These are phyloP conservation scores for Frieseomelitta varia DNA, from an alignment of 1,140 invertebrate species.

Conservation along the genomic window DNA sequence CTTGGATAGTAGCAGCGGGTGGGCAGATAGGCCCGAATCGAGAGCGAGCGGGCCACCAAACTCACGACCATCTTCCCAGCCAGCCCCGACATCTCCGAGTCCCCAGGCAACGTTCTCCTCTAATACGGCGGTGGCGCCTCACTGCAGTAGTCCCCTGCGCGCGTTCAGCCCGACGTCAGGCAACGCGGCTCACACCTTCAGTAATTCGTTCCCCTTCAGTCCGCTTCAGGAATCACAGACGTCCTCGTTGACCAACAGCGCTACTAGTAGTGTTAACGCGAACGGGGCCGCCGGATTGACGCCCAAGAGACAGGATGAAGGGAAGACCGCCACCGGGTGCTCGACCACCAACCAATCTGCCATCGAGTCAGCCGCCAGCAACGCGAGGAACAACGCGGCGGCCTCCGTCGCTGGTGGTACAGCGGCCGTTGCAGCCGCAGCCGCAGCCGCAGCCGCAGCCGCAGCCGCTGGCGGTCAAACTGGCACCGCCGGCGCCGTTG, in stretches of 20 bases:
- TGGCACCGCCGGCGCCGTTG: constrained; percentile 19
- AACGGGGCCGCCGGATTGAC: constrained; percentile 57
- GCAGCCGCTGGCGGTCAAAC: background rate
- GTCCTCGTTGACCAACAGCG: constrained; percentile 63
- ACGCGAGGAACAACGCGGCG: constrained; percentile 19
- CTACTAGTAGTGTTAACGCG: constrained; percentile 40
- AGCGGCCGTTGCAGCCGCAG: constrained; percentile 47
- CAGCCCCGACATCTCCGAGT: constrained; percentile 77
- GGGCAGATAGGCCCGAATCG: constrained; percentile 83
- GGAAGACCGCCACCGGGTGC: constrained; percentile 29
- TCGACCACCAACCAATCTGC: constrained; percentile 25
- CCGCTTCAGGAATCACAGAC: constrained; percentile 82
- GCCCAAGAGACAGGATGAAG: constrained; percentile 52
- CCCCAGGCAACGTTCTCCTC: constrained; percentile 70
- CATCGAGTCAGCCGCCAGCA: constrained; percentile 14
- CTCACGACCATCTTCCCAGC: constrained; percentile 82
- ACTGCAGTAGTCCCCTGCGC: constrained; percentile 77
- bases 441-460: constrained; percentile 33
- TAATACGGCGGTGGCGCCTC: constrained; percentile 69
- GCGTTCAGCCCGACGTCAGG: constrained; percentile 77
- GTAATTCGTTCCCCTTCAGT: constrained; percentile 84
- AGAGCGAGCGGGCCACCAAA: constrained; percentile 82
- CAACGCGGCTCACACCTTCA: constrained; percentile 77
- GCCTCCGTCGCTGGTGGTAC: background rate
- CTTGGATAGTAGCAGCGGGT: constrained; percentile 74